Conservation (phyloP, 2,113 vertebrate genomes). For the Polyodon spathula region DNA sequence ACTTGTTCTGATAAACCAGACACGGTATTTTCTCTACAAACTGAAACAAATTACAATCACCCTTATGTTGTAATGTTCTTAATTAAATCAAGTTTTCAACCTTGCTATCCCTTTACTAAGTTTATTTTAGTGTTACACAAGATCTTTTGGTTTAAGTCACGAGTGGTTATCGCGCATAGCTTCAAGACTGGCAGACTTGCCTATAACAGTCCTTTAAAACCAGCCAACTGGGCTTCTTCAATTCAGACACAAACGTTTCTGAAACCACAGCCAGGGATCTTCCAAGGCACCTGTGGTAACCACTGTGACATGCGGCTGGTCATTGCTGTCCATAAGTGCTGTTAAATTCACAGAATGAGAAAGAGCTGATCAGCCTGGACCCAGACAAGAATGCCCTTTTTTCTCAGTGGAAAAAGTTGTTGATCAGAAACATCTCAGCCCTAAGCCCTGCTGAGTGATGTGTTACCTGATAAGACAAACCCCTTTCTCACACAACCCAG, state of each 20-base stretch:
- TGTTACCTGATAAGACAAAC: slow-evolving; percentile 55
- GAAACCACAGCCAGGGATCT: background rate
- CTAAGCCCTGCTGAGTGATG: slow-evolving; percentile 63
- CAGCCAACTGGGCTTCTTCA: no score
- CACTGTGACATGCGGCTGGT: background rate
- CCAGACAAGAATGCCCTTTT: slow-evolving; percentile 37
- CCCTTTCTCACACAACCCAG: slow-evolving; percentile 35
- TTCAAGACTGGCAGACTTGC: no score
- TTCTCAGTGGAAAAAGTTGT: slow-evolving; percentile 36
- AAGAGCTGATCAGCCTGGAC: slow-evolving; percentile 27
- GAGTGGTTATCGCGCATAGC: no score
- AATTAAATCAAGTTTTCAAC: no score
- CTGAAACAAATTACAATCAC: no score
- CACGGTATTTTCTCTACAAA: no score
- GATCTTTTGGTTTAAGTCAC: no score
- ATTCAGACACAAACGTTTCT: background rate
- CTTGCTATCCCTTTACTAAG: no score
- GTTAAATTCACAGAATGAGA: slow-evolving; percentile 15
- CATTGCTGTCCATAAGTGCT: slow-evolving; percentile 9
- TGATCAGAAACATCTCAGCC: slow-evolving; percentile 43
- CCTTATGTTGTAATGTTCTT: no score
- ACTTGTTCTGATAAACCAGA: no score
- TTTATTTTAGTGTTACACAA: no score
- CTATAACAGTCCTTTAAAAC: no score
- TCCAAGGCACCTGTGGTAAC: background rate